Conservation (phyloP, 2,888 invertebrate species). For the Tanytarsus gracilentus region DNA sequence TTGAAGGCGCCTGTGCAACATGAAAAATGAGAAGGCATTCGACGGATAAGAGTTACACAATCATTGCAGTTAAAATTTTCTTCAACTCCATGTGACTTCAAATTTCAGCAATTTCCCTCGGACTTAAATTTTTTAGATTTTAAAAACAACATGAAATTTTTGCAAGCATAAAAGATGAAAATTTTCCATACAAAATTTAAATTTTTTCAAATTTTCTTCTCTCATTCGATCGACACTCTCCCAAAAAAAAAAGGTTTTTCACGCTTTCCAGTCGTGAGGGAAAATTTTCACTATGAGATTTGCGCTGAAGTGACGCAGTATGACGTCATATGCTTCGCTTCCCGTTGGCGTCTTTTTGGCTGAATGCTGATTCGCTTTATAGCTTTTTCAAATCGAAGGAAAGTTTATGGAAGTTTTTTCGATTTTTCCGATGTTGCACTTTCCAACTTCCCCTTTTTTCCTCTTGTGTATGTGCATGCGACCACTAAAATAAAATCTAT, state of each 20-base stretch:
- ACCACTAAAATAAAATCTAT: not conserved
- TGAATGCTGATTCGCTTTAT: conserved; percentile 9
- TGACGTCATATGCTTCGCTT: conserved; percentile 34
- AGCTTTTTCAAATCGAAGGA: not conserved
- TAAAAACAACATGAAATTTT: not conserved
- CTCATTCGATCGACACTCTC: not conserved
- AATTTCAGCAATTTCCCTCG: not conserved
- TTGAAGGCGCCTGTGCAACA: conserved; percentile 23
- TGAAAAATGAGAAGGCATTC: conserved; percentile 23
- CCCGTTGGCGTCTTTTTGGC: conserved; percentile 31
- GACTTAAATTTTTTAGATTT: not conserved
- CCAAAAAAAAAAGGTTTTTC: conserved; percentile 3
- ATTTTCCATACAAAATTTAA: not conserved
- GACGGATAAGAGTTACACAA: conserved; percentile 17
- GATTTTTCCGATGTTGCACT: not conserved
- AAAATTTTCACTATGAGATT: conserved; percentile 21
- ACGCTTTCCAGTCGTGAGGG: not conserved
- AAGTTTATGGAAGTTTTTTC: not conserved
- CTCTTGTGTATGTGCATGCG: not conserved
- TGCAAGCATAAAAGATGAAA: not conserved
- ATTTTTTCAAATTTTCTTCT: not conserved
- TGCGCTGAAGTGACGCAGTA: conserved; percentile 38
- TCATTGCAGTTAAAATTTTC: not conserved
- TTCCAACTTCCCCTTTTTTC: conserved; percentile 12
- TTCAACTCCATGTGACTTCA: too few relatives aligned